A percentile compares a stretch with the other conserved stretches of the same genome.
phyloP scores from a whole-genome alignment of 1,140 invertebrate genomes.

The Caenorhabditis latens region DNA sequence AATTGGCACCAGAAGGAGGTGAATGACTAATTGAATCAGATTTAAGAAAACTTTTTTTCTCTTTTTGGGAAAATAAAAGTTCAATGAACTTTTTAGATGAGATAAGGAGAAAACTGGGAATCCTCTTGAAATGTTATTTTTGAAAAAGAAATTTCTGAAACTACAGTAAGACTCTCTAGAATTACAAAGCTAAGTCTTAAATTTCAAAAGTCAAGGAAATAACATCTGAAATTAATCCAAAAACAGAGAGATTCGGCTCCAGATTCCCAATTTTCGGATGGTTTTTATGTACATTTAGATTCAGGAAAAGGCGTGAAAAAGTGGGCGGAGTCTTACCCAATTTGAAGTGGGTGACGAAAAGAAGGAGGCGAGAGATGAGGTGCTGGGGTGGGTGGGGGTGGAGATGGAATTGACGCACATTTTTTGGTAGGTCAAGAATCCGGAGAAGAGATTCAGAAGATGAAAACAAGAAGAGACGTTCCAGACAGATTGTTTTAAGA shows the following conservation, averaged over 20 bases:
- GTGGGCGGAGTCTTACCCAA: slow-evolving; percentile 24
- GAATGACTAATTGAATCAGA: not conserved
- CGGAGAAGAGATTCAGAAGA: not conserved
- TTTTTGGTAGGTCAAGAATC: not conserved
- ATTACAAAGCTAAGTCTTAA: no score
- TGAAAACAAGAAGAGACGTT: no score
- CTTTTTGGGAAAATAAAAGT: no score
- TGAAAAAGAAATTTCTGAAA: no score
- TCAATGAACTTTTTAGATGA: no score
- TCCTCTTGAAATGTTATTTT: no score
- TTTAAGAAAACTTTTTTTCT: not conserved
- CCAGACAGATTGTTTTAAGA: no score
- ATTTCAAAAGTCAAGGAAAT: no score
- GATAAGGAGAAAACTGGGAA: no score
- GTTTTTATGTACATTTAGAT: slow-evolving; percentile 20
- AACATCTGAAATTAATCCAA: not conserved
- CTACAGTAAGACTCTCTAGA: no score
- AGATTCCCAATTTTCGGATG: not conserved
- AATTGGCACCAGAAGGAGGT: not conserved
- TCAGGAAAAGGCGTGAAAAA: slow-evolving; percentile 5
- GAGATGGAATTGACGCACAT: slow-evolving; percentile 28
- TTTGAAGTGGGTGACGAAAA: slow-evolving; percentile 49
- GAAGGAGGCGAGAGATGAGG: not conserved
- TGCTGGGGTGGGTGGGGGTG: slow-evolving; percentile 40
- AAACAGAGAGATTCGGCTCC: not conserved